A percentile compares a stretch with the other conserved stretches of the same genome.
Conservation (phyloP, 2,113 vertebrate genomes). For the Rissa tridactyla region DNA sequence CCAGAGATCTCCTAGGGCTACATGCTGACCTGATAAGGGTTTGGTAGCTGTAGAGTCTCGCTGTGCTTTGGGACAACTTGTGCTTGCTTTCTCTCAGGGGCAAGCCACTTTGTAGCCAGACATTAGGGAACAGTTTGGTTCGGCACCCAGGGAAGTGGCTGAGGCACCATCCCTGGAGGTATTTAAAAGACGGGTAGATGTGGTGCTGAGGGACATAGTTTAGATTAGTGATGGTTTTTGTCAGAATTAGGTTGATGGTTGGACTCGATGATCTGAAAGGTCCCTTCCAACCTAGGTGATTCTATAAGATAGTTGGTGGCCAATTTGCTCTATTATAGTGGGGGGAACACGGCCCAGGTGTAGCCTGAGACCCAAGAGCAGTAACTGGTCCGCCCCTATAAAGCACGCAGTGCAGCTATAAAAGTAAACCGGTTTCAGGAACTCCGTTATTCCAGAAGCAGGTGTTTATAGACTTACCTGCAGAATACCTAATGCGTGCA, state of each 20-base stretch:
- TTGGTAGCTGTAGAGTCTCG: not conserved
- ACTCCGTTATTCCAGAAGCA: not conserved
- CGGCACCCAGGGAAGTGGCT: not conserved
- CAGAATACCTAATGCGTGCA: not conserved
- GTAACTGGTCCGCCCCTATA: not conserved
- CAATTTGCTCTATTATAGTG: not conserved
- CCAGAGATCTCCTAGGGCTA: not conserved
- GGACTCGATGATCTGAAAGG: no score
- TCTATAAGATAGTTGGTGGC: not conserved
- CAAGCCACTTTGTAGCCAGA: not conserved
- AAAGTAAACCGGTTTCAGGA: not conserved
- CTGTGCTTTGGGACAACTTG: not conserved
- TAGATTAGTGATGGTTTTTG: no score
- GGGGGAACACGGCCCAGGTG: not conserved
- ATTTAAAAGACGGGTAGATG: no score
- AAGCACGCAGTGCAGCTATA: not conserved
- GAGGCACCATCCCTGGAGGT: no score
- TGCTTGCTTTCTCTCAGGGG: not conserved
- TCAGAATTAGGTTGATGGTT: no score
- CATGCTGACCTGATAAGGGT: fast-evolving
- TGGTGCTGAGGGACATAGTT: no score
- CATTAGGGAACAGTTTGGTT: not conserved
- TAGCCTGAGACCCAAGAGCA: not conserved
- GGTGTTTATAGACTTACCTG: not conserved
- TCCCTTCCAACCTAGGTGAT: no score